Base-by-base conservation (phyloP, 2,888 invertebrate genomes). In the Melanchra persicariae region DNA sequence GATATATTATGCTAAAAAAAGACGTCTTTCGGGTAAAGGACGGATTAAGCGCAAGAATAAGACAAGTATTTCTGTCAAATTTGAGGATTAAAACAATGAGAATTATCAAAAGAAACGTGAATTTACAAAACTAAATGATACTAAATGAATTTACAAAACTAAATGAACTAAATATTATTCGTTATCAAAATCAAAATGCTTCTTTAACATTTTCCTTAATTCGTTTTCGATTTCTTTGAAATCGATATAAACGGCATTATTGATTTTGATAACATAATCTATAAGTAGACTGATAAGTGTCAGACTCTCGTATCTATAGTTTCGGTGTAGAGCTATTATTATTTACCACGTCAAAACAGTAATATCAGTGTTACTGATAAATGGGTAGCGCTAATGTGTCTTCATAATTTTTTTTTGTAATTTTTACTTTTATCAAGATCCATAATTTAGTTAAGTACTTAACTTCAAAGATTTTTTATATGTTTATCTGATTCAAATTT, bases 321-420 rank as follows among this genome's bases (percentile, higher is more conserved):
- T 55, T 43, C 15, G 2, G 6, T 49, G 22, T 26, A 43, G n/a
- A 57, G 43, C 19, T 30, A 43, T n/a, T 37, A 52, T 43, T 34
- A 19, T 37, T 22, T 75, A 58, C 58, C 12, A 37, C 22, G 22
- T 37, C 37, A 57, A 57, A 8, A 57, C 75, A 57, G 34, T 49
- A 30, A 67, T 51, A 66, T 58, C 51, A 74, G 17, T 24, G 8
- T 40, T 40, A 47, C 37, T 52, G 58, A 69, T 76, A 47, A 68
- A 59, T 40, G 49, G 43, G 76, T 52, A 68, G 52, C 69, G 37
- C 45, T 74, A 68, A 74, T 76, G 76, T 40, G n/a, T 69, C 69
- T 54, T 54, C 19, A 43, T 74, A 30, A 76, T 74, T 40, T 47
- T 8, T 22, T 54, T 2, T 24, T 30, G 12, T 34, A 59, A 0